Evolutionary conservation across 2,888 invertebrate species (phyloP), one percentile per base, ranked within the genome.

Genomic region (Entomobrya proxima): DNA sequence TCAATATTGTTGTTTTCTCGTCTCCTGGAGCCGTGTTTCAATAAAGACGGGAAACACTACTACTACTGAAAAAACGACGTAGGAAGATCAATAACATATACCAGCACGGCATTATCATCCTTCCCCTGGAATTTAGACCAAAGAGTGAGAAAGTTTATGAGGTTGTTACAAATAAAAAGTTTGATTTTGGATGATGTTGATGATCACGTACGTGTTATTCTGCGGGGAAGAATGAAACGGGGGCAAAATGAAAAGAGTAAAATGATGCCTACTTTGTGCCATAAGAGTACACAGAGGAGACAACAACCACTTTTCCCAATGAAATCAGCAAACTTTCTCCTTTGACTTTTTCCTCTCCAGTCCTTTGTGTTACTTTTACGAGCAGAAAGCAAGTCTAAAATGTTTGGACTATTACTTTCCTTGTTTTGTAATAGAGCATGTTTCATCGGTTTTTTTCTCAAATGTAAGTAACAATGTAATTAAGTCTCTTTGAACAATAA

Each of bases 101-200:
- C 15, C 32, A 1, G n/a, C 61, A 61, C 7, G 32, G 32, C 30
- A 13, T 11, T 30, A 32, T 27, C 50, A n/a, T 32, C n/a, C 32
- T 61, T 3, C n/a, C n/a, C n/a, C 32, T 32, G 61, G 32, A 61
- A 61, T 61, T 61, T 30, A 61, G 61, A 32, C 30, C n/a, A 52
- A 5, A 1, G 3, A 61, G 32, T n/a, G n/a, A n/a, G n/a, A n/a
- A 61, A 61, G n/a, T 61, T 61, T 15, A n/a, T n/a, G n/a, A n/a
- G 7, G 61, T 4, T 61, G 13, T 61, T 61, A 32, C 30, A 61
- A 61, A 61, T 30, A 61, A 55, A 61, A 61, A 61, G 61, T 61
- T 61, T 61, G 61, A 61, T 61, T 61, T 61, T 32, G 61, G 61
- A 61, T 61, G 30, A 32, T 32, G 61, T 32, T 61, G 61, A 61